phyloP scores from a whole-genome alignment of 2,888 invertebrate species.

The Candidula unifasciata region DNA sequence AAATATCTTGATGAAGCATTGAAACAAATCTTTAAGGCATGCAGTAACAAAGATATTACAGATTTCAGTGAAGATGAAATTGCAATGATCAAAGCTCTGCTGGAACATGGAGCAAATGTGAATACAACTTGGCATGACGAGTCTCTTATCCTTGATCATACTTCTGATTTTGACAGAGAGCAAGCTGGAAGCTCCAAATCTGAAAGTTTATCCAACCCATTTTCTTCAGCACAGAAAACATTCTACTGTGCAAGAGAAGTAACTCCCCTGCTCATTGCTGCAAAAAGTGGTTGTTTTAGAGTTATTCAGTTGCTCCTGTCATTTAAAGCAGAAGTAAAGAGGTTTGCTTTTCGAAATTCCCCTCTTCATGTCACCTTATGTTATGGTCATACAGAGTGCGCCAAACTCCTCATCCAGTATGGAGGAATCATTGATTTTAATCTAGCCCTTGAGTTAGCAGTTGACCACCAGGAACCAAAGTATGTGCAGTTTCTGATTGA shows the following conservation, averaged over 20 bases:
- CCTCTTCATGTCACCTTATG: neutral
- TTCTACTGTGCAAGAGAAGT: neutral
- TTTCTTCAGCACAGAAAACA: no score
- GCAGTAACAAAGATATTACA: no score
- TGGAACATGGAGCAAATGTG: neutral
- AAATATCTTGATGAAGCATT: neutral
- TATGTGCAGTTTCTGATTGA: neutral
- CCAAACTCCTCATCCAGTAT: neutral
- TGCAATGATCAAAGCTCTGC: neutral
- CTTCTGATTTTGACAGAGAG: neutral
- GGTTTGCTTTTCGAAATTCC: neutral
- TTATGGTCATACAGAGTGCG: slow-evolving; percentile 3
- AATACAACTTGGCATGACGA: neutral
- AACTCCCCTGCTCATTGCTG: neutral
- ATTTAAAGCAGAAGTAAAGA: neutral
- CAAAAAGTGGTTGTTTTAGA: neutral
- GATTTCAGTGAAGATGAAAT: neutral
- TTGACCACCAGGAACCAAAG: neutral
- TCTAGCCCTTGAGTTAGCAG: neutral
- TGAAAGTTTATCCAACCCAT: neutral
- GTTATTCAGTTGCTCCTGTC: neutral
- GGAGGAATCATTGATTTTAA: neutral
- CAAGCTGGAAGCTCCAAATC: neutral
- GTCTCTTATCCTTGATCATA: no score
- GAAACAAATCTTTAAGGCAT: neutral